phyloP scores from a whole-genome alignment of 1,140 invertebrate species.

The Reticulitermes speratus region DNA sequence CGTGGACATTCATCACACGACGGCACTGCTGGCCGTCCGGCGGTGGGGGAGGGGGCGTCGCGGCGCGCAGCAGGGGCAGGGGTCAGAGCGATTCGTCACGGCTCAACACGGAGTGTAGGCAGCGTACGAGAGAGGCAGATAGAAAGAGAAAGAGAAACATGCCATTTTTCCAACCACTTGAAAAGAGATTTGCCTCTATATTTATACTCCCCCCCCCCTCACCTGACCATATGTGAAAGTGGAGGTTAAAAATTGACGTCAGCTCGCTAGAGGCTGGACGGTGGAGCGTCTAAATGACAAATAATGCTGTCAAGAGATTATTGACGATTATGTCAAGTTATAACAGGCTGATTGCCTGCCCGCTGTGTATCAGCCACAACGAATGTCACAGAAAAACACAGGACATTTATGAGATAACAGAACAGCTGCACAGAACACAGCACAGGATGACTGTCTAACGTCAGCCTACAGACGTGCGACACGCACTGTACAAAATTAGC shows the following conservation, averaged over 20 bases:
- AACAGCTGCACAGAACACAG: neutral
- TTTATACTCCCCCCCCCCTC: neutral
- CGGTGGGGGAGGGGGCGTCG: conserved; percentile 12
- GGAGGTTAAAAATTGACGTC: conserved; percentile 18
- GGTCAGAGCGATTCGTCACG: conserved; percentile 14
- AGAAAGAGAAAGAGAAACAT: neutral
- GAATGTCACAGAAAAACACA: neutral
- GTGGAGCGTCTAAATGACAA: neutral
- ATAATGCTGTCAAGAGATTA: conserved; percentile 19
- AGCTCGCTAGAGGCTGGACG: neutral
- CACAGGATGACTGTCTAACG: neutral
- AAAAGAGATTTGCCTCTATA: neutral
- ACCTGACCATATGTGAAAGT: conserved; percentile 14
- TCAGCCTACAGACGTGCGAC: neutral
- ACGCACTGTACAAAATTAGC: neutral
- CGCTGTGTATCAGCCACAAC: conserved; percentile 1
- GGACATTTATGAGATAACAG: conserved; percentile 4
- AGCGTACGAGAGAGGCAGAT: neutral
- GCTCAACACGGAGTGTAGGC: conserved; percentile 1
- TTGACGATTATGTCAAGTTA: conserved; percentile 9
- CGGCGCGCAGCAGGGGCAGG: conserved; percentile 1
- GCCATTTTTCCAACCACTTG: conserved; percentile 17
- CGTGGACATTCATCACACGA: conserved; percentile 25
- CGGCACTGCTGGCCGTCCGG: neutral
- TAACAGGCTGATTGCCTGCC: neutral